Conservation (phyloP, 2,797 vertebrate genomes). For the Neosilurus hyrtlii region DNA sequence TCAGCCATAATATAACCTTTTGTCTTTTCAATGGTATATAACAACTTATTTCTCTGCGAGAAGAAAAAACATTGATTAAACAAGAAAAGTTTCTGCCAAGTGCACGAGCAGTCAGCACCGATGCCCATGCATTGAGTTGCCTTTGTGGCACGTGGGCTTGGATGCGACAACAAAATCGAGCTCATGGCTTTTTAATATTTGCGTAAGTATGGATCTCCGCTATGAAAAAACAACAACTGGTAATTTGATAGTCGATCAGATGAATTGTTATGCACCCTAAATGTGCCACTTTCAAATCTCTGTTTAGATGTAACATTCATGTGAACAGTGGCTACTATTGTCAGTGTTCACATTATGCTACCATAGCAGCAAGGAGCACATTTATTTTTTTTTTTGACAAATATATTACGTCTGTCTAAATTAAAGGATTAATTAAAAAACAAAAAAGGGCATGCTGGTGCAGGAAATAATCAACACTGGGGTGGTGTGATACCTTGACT, state of each 20-base stretch:
- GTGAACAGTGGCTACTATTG: background rate
- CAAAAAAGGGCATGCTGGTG: background rate
- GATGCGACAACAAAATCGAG: too few species aligned
- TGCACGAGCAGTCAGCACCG: too few species aligned
- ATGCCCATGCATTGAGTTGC: too few species aligned
- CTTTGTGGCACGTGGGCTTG: too few species aligned
- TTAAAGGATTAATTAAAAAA: background rate
- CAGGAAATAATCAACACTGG: background rate
- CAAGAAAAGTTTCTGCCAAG: too few species aligned
- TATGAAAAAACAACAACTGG: background rate
- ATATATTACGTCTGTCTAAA: background rate
- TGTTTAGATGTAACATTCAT: background rate
- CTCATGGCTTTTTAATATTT: too few species aligned
- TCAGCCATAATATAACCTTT: too few species aligned
- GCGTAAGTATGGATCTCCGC: too few species aligned
- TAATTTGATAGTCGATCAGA: background rate
- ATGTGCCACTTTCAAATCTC: background rate
- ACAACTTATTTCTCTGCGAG: too few species aligned
- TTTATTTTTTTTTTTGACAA: background rate
- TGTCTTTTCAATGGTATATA: too few species aligned
- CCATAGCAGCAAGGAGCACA: background rate
- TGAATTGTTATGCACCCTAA: background rate
- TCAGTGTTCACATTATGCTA: too few species aligned
- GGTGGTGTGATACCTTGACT: background rate
- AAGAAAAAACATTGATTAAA: too few species aligned